Evolutionary conservation across 2,888 invertebrate genomes (phyloP).

Genomic region (Zhengitettix transpicula): DNA sequence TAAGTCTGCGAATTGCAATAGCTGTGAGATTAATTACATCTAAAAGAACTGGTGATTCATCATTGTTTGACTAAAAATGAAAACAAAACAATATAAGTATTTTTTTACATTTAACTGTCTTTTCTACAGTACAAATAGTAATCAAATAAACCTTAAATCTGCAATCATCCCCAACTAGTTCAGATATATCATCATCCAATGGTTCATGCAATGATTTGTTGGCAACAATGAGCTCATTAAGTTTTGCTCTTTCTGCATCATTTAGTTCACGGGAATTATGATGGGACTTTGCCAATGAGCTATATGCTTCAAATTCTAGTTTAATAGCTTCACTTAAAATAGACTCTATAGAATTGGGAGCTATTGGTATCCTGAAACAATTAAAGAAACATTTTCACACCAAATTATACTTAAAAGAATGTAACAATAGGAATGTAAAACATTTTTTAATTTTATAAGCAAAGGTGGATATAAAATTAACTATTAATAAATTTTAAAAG

Average conservation of each 20-base stretch:
- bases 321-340: constrained; percentile 74
- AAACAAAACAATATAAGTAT: not conserved
- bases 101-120: not conserved
- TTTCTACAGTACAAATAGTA: not conserved
- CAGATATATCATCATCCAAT: constrained; percentile 63
- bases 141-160: constrained; percentile 34
- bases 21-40: constrained; percentile 84
- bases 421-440: not conserved
- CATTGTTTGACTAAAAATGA: constrained; percentile 6
- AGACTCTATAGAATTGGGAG: constrained; percentile 43
- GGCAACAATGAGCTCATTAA: constrained; percentile 70
- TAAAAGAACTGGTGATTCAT: constrained; percentile 34
- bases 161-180: constrained; percentile 47
- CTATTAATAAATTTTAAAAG: not conserved
- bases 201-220: constrained; percentile 73
- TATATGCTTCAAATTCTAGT: constrained; percentile 62
- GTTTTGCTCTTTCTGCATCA: constrained; percentile 66
- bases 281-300: constrained; percentile 39
- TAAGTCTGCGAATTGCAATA: constrained; percentile 69
- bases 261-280: constrained; percentile 39
- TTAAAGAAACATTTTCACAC: constrained; percentile 13
- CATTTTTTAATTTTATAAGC: not conserved
- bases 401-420: too few species aligned
- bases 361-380: constrained; percentile 30
- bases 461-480: not conserved